These are phyloP conservation scores for Pelobates cultripes DNA, from an alignment of 2,797 vertebrate species.

Conservation along the genomic window DNA sequence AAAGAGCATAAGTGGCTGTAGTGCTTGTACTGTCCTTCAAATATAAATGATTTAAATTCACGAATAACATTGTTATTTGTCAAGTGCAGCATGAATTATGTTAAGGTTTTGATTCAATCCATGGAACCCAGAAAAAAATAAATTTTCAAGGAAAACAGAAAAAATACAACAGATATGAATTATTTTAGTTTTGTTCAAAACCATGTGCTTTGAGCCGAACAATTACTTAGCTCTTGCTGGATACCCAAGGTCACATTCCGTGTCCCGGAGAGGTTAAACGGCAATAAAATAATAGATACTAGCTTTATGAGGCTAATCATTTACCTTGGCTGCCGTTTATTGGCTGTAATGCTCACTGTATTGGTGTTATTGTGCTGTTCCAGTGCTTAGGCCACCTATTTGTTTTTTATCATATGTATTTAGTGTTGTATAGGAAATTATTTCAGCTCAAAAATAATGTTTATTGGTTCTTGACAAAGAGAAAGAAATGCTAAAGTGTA, in stretches of 20 bases:
- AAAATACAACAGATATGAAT: not conserved
- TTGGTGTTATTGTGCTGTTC: conserved; percentile 10
- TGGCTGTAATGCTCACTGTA: conserved; percentile 6
- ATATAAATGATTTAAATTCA: too few species aligned
- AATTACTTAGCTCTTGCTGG: conserved; percentile 6
- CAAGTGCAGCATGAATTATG: too few species aligned
- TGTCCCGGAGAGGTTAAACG: conserved; percentile 29
- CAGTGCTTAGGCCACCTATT: not conserved
- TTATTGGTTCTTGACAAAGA: conserved; percentile 1
- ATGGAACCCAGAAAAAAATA: too few species aligned
- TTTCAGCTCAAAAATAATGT: not conserved
- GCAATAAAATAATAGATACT: conserved; percentile 47
- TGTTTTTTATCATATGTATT: conserved; percentile 14
- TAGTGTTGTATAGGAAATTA: not conserved
- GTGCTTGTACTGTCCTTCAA: too few species aligned
- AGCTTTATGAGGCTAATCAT: conserved; percentile 45
- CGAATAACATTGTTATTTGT: too few species aligned
- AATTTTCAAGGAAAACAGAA: too few species aligned
- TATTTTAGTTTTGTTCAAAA: not conserved
- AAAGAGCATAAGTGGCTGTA: too few species aligned
- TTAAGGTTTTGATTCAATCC: too few species aligned
- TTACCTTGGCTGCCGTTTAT: conserved; percentile 25
- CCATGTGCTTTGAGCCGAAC: not conserved
- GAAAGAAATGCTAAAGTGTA: conserved; percentile 7
- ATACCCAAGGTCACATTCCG: conserved; percentile 42